These are phyloP conservation scores for Panagrolaimus sp. DNA, from an alignment of 1,140 invertebrate species.

Conservation along the genomic window DNA sequence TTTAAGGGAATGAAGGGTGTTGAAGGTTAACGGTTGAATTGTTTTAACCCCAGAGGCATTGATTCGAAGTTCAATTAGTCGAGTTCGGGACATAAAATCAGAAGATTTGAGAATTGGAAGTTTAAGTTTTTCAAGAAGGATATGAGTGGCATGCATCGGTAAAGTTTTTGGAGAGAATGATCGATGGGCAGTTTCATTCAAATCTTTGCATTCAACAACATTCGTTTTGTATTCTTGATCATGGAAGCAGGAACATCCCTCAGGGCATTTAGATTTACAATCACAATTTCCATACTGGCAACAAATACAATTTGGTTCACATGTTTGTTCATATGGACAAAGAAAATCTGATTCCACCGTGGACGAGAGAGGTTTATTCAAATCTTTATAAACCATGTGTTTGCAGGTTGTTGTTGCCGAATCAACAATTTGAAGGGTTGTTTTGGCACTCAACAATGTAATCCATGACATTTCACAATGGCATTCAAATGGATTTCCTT, in stretches of 20 bases:
- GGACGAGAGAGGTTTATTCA: neutral
- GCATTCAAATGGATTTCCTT: neutral
- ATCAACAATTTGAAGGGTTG: slow-evolving; percentile 5
- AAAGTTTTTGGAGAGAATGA: slow-evolving; percentile 32
- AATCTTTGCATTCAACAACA: slow-evolving; percentile 36
- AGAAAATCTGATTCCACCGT: slow-evolving; percentile 30
- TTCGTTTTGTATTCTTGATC: slow-evolving; percentile 41
- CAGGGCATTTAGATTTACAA: slow-evolving; percentile 52
- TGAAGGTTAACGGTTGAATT: slow-evolving; percentile 50
- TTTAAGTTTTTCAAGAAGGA: slow-evolving; percentile 36
- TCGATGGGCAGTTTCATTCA: slow-evolving; percentile 16
- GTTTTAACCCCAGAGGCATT: slow-evolving; percentile 36
- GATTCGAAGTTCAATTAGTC: slow-evolving; percentile 46
- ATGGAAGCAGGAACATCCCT: slow-evolving; percentile 47
- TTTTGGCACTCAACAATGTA: neutral
- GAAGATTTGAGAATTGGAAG: slow-evolving; percentile 38
- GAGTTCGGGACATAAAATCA: slow-evolving; percentile 42
- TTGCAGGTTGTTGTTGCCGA: neutral
- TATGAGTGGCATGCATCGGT: slow-evolving; percentile 54
- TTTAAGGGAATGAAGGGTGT: slow-evolving; percentile 40
- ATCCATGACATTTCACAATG: slow-evolving; percentile 4
- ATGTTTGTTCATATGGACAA: slow-evolving; percentile 38
- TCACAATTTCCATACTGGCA: slow-evolving; percentile 53
- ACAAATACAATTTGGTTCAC: slow-evolving; percentile 51
- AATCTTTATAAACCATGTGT: neutral